A percentile compares a stretch with the other conserved stretches of the same genome.
These are phyloP conservation scores for Peucedramus taeniatus DNA, from an alignment of 2,113 vertebrate genomes.

Conservation along the genomic window DNA sequence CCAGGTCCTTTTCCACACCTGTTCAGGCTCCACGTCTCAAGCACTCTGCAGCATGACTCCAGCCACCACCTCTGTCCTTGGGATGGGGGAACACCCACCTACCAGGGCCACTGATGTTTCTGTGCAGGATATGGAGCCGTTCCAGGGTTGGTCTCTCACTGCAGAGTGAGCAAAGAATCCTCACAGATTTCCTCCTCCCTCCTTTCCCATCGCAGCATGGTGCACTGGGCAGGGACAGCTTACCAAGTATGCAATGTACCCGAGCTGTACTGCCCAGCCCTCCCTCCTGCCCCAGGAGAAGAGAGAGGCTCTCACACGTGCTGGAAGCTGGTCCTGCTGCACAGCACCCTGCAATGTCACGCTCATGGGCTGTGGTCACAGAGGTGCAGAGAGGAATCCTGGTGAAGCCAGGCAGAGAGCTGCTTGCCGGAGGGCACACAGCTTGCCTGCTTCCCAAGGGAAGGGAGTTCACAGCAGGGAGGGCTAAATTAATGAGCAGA, in stretches of 20 bases:
- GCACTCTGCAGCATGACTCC: background rate
- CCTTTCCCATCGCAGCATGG: background rate
- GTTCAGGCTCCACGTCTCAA: background rate
- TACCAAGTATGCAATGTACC: background rate
- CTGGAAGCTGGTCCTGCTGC: background rate
- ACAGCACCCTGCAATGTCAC: background rate
- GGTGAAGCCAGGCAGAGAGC: background rate
- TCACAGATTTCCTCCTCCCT: background rate
- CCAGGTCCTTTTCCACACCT: background rate
- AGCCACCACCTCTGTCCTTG: background rate
- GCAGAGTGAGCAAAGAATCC: background rate
- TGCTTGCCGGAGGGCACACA: rapidly evolving
- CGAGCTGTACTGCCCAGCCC: background rate
- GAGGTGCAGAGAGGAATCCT: background rate
- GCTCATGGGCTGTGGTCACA: background rate
- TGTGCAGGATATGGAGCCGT: background rate
- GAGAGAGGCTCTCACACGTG: background rate
- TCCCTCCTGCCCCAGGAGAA: background rate
- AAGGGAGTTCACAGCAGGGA: background rate
- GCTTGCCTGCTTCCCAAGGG: background rate
- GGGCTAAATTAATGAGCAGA: background rate
- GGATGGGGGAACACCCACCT: background rate
- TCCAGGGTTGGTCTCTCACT: background rate
- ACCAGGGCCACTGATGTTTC: background rate
- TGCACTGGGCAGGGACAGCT: rapidly evolving